Conservation (phyloP, 2,888 invertebrate genomes). For the Homarus gammarus region DNA sequence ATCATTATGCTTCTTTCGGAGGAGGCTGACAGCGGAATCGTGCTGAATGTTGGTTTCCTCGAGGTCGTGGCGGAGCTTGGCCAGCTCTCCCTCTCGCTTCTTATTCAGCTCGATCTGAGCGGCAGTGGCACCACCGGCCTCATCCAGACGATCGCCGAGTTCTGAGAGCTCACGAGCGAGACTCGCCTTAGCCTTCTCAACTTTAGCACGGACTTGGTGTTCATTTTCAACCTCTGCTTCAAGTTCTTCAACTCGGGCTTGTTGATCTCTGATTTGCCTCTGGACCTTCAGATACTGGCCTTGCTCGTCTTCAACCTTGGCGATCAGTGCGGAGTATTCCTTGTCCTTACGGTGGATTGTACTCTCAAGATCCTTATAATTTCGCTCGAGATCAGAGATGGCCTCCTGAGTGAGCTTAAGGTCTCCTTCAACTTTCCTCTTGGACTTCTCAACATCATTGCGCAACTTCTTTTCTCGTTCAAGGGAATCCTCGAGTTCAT, state of each 20-base stretch:
- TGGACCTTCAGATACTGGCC: conserved; percentile 51
- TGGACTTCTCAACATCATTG: conserved; percentile 98
- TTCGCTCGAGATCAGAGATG: conserved; percentile 96
- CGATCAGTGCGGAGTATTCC: conserved; percentile 95
- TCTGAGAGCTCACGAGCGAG: conserved; percentile 81
- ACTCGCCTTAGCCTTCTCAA: conserved; percentile 76
- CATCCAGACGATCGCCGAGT: conserved; percentile 80
- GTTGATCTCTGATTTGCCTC: conserved; percentile 69
- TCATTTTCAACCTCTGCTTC: conserved; percentile 76
- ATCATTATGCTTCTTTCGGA: conserved; percentile 85
- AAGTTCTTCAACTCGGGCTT: conserved; percentile 77
- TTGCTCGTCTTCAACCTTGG: conserved; percentile 83
- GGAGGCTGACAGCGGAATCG: conserved; percentile 80
- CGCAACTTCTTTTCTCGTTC: conserved; percentile 99
- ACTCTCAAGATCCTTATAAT: conserved; percentile 98
- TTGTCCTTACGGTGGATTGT: conserved; percentile 99
- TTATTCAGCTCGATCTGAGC: conserved; percentile 82
- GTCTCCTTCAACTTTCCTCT: conserved; percentile 99
- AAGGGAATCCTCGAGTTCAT: conserved; percentile 98
- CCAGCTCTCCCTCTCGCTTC: conserved; percentile 82
- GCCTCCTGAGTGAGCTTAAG: conserved; percentile 99
- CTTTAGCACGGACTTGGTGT: conserved; percentile 65
- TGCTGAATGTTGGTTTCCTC: conserved; percentile 82
- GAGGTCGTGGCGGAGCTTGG: conserved; percentile 82
- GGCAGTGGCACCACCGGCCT: conserved; percentile 82